Base-by-base conservation (phyloP, 1,140 invertebrate species). In the Scaptomyza graminum region DNA sequence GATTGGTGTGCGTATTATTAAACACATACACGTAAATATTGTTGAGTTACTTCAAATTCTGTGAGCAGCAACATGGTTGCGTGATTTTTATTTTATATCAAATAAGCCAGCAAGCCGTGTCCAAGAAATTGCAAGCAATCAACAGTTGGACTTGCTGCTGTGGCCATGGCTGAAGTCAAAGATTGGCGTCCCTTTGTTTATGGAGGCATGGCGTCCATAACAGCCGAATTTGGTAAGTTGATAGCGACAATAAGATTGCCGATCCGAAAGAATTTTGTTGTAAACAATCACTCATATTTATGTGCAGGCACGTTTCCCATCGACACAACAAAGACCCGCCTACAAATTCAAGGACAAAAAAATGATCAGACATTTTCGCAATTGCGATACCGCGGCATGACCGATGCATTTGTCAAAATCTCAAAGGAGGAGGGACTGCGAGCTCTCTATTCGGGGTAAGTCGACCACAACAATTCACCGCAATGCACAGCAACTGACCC, bases 301-400 rank as follows among this genome's bases (percentile, higher is more conserved):
- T 39, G 5, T 93, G 50, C 90, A 98, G 98, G 97, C 67, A 99
- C 98, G n/a, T 99, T 99, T 94, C 98, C 98, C 13, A 96, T 99
- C 76, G 98, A 99, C 92, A 97, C 97, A 13, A 97, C 98, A 37
- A 99, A 99, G 93, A 99, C 98, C 34, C 94, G 98, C 78, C 94
- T 99, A 41, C 98, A 99, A 94, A 95, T 99, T 81, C 98, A 99
- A 93, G 97, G 97, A 11, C 97, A 98, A 92, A 95, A 94, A 90
- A 93, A 95, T 77, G 97, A 98, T 93, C 94, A 94, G 69, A 94
- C 94, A 63, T 94, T 95, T 93, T 94, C 95, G 41, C 93, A 94
- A 89, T 92, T 97, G 12, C 96, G 95, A 74, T 99, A 99, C 91
- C 94, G 95, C 74, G 97, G 97, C 61, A 98, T 98, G 97, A 94